Base-by-base conservation (phyloP, 2,113 vertebrate genomes). In the Dermatemys mawii region DNA sequence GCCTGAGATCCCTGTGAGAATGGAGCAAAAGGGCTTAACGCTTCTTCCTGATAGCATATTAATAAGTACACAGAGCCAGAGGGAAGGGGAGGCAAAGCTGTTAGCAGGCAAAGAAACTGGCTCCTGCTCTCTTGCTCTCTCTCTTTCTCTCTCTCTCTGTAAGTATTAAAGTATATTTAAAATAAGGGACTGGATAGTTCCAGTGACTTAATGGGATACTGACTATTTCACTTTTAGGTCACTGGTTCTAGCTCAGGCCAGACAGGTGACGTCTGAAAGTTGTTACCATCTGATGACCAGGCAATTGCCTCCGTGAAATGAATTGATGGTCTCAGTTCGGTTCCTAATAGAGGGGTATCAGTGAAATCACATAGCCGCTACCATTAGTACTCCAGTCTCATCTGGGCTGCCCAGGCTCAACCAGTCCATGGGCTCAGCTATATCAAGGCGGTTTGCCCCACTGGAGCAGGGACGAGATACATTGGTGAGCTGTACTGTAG, bases 131-230 rank as follows among this genome's bases (percentile, higher is more conserved):
- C 86, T 81, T 17, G n/a, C n/a, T n/a, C n/a, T n/a, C n/a, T n/a
- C n/a, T n/a, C n/a, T n/a, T n/a, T n/a, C n/a, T n/a, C n/a, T n/a
- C n/a, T 70, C 22, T 75, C 22, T 75, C 21, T 84, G 21, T 83
- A 93, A 84, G 90, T 91, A 81, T 82, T 83, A 84, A 85, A 48
- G 8, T 6, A 2, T 75, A 78, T 73, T 87, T 97, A 78, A 96
- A 95, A 96, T 78, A 57, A 10, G 38, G 83, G 73, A 84, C 55
- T 86, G 86, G 87, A 93, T 86, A 70, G 32, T 86, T 95, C 63
- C 76, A 92, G 81, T 86, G 81, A 87, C 83, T 91, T 92, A 95
- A 81, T 86, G 82, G 92, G 63, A 80, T 35, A 81, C 86, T 81
- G 70, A 87, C 29, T 63, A 75, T 88, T 90, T 91, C 22, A 81